phyloP scores from a whole-genome alignment of 2,797 vertebrate genomes.

The Scolopax rusticola region DNA sequence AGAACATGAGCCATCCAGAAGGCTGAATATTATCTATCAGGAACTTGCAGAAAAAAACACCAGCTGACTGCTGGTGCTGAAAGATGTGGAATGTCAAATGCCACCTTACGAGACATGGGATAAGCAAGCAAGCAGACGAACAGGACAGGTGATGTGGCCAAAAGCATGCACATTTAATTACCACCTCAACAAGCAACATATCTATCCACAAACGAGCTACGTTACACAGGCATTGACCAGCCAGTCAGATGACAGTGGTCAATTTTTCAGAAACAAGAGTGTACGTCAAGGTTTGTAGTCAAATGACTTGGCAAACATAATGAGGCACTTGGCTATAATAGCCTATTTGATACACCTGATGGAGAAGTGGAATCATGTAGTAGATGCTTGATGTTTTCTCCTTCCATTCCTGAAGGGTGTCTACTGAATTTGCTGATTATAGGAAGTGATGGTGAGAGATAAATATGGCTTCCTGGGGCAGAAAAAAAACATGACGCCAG shows the following conservation, averaged over 20 bases:
- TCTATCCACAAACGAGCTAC: not conserved
- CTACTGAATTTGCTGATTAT: conserved; percentile 29
- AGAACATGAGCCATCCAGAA: not conserved
- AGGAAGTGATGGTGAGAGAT: conserved; percentile 60
- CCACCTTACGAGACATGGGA: not conserved
- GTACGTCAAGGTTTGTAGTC: not conserved
- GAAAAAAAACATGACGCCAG: not conserved
- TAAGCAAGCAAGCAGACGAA: not conserved
- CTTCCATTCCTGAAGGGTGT: conserved; percentile 31
- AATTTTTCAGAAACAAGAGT: not conserved
- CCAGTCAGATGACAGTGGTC: not conserved
- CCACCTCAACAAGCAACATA: not conserved
- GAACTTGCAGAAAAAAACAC: not conserved
- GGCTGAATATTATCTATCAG: not conserved
- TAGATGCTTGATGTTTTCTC: not conserved
- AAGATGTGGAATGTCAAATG: conserved; percentile 3
- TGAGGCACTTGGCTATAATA: not conserved
- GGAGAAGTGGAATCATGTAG: not conserved
- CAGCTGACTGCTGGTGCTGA: conserved; percentile 15
- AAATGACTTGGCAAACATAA: not conserved
- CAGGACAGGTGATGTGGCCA: conserved; percentile 41
- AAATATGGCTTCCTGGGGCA: conserved; percentile 56
- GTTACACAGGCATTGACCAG: not conserved
- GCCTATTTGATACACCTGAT: not conserved
- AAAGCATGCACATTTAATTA: not conserved